phyloP scores from a whole-genome alignment of 2,888 invertebrate genomes.

The Morpho achilles region DNA sequence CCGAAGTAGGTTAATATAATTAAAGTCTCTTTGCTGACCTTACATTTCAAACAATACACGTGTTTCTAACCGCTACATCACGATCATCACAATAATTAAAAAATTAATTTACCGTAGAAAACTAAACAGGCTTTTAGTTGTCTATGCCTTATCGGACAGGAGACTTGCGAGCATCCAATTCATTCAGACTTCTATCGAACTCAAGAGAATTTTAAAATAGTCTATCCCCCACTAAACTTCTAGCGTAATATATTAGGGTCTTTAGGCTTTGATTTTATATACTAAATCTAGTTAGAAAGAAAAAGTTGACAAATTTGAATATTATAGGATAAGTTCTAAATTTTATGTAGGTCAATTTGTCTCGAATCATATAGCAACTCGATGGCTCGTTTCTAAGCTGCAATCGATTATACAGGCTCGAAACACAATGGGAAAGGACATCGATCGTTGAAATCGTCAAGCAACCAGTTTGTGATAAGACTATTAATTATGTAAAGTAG shows the following conservation, averaged over 20 bases:
- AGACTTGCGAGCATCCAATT: too few relatives aligned
- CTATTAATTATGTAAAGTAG: neutral
- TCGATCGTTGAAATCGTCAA: conserved; percentile 7
- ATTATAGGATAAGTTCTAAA: neutral
- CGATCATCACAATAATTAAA: too few relatives aligned
- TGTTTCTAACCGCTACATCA: neutral
- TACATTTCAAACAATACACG: conserved; percentile 1
- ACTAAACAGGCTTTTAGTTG: too few relatives aligned
- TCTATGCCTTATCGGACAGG: neutral
- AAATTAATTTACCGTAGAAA: too few relatives aligned
- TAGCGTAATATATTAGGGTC: too few relatives aligned
- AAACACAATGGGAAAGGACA: conserved; percentile 16
- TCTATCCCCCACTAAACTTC: too few relatives aligned
- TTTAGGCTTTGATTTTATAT: too few relatives aligned
- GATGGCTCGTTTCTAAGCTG: conserved; percentile 14
- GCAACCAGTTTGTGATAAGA: conserved; percentile 1
- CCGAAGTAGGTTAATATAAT: conserved; percentile 15
- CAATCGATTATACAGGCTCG: conserved; percentile 16
- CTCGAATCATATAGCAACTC: conserved; percentile 18
- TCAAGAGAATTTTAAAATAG: too few relatives aligned
- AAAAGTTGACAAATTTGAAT: too few relatives aligned
- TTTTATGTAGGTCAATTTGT: conserved; percentile 16
- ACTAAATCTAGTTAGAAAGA: too few relatives aligned
- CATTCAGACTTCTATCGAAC: too few relatives aligned
- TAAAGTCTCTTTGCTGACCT: neutral